phyloP scores from a whole-genome alignment of 2,797 vertebrate species.

The Phalanger gymnotis region DNA sequence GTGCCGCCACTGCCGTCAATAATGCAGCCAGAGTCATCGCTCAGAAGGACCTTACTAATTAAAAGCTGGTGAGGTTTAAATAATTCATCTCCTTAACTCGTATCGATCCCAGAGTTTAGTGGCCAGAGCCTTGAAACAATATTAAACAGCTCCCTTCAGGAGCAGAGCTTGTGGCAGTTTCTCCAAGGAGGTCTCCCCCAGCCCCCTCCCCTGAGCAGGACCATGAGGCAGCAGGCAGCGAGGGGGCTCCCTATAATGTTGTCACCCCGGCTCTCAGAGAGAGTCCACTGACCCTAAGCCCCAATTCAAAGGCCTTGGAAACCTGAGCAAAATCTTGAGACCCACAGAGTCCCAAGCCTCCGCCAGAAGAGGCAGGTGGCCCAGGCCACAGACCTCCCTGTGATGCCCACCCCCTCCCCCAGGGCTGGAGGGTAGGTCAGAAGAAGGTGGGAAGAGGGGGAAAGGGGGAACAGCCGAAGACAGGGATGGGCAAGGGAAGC shows the following conservation, averaged over 20 bases:
- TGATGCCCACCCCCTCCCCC: neutral
- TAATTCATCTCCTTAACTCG: constrained; percentile 99
- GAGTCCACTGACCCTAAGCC: constrained; percentile 22
- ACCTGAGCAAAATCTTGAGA: neutral
- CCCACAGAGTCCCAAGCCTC: neutral
- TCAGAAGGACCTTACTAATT: constrained; percentile 99
- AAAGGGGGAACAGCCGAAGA: accelerated
- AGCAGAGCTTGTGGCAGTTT: constrained; percentile 43
- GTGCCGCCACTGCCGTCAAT: constrained; percentile 87
- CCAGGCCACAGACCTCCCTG: neutral
- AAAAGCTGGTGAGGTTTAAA: constrained; percentile 97
- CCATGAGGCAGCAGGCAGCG: neutral
- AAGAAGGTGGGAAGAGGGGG: neutral
- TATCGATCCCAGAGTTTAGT: constrained; percentile 99
- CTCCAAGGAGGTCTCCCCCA: constrained; percentile 12
- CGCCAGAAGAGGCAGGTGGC: no score
- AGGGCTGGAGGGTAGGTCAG: neutral
- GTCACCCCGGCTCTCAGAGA: neutral
- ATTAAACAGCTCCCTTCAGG: constrained; percentile 93
- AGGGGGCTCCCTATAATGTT: neutral
- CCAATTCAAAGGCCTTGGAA: neutral
- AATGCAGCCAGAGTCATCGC: constrained; percentile 96
- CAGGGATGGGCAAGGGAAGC: constrained; percentile 35
- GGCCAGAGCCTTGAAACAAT: constrained; percentile 96
- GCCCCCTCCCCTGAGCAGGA: neutral